These are phyloP conservation scores for Halocaridina rubra DNA, from an alignment of 2,888 invertebrate genomes.

Conservation along the genomic window DNA sequence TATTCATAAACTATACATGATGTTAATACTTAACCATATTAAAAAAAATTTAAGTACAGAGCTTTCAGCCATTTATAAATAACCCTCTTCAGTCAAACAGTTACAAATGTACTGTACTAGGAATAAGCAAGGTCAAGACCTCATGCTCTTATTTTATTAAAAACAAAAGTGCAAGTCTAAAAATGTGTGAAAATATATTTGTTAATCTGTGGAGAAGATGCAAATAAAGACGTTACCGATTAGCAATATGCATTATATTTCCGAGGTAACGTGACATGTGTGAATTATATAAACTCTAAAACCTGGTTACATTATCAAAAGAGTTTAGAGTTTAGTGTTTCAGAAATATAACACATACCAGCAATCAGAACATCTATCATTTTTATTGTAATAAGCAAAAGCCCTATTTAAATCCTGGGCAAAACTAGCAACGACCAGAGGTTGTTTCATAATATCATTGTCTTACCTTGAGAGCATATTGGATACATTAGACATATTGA, in stretches of 20 bases:
- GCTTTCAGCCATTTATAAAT: background rate
- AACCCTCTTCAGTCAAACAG: background rate
- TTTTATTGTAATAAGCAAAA: too few relatives aligned
- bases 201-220: background rate
- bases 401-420: background rate
- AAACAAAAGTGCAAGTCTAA: background rate
- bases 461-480: constrained; percentile 62
- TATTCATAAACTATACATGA: too few relatives aligned
- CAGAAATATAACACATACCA: too few relatives aligned
- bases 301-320: too few relatives aligned
- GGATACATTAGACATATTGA: constrained; percentile 63
- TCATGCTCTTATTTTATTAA: background rate
- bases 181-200: background rate
- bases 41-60: background rate
- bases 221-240: background rate
- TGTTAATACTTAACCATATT: too few relatives aligned
- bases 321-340: too few relatives aligned
- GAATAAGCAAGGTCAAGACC: background rate
- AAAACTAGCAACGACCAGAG: background rate
- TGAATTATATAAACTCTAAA: too few relatives aligned
- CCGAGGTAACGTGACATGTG: too few relatives aligned
- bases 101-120: background rate
- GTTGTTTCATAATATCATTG: background rate
- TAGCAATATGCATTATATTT: too few relatives aligned
- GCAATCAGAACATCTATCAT: too few relatives aligned